A percentile compares a stretch with the other conserved stretches of the same genome.
phyloP scores from a whole-genome alignment of 2,797 vertebrate species.

The Thalassophryne amazonica region DNA sequence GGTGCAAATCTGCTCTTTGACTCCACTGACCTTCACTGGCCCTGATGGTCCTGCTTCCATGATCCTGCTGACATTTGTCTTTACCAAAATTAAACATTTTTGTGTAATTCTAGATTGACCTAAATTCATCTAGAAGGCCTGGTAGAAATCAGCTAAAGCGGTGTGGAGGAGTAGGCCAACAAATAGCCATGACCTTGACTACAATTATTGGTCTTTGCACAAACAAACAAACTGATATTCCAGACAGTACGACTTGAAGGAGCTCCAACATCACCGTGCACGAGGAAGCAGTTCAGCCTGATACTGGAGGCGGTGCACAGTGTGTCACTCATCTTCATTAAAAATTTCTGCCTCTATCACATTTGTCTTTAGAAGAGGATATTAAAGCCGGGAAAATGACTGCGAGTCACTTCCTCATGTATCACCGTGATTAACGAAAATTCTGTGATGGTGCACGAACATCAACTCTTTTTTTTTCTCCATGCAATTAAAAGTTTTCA shows the following conservation, averaged over 20 bases:
- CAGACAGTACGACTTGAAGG: not conserved
- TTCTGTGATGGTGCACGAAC: not conserved
- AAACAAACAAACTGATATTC: too few species aligned
- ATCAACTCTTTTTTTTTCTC: conserved; percentile 14
- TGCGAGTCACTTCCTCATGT: not conserved
- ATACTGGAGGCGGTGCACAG: not conserved
- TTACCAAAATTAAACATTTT: too few species aligned
- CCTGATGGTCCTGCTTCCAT: too few species aligned
- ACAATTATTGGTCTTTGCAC: too few species aligned
- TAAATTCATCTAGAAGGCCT: too few species aligned
- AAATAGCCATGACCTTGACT: too few species aligned
- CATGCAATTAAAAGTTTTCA: conserved; percentile 1
- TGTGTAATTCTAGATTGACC: too few species aligned
- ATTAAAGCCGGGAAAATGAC: not conserved
- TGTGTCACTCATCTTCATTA: conserved; percentile 21
- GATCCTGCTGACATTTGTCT: too few species aligned
- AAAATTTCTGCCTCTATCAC: conserved; percentile 24
- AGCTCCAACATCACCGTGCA: not conserved
- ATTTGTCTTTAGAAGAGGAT: conserved; percentile 19
- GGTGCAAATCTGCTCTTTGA: too few species aligned
- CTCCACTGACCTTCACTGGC: too few species aligned
- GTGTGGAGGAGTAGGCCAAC: too few species aligned
- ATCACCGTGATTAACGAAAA: conserved; percentile 28
- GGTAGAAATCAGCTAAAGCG: too few species aligned
- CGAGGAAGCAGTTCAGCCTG: not conserved